phyloP scores from a whole-genome alignment of 1,140 invertebrate genomes.

The Yoshiicerus persimilis region DNA sequence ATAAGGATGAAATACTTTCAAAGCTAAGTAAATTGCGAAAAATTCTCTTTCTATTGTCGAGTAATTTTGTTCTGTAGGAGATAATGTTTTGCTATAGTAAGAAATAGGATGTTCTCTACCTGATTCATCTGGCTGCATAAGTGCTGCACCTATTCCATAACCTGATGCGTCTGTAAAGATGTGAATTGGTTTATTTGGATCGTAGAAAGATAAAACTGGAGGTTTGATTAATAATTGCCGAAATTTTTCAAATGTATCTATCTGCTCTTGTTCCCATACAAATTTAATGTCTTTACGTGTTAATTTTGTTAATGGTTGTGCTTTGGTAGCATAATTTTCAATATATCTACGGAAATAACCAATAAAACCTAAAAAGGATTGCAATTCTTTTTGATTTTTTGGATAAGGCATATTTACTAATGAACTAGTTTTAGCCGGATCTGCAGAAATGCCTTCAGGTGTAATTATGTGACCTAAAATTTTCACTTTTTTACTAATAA shows the following conservation, averaged over 20 bases:
- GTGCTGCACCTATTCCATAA: slow-evolving; percentile 51
- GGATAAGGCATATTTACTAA: slow-evolving; percentile 50
- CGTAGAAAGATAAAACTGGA: slow-evolving; percentile 46
- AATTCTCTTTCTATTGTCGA: too few relatives aligned
- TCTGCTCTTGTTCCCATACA: slow-evolving; percentile 25
- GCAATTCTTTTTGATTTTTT: slow-evolving; percentile 51
- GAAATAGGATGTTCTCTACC: neutral
- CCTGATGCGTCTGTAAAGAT: slow-evolving; percentile 51
- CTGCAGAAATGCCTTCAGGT: slow-evolving; percentile 46
- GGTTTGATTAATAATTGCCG: slow-evolving; percentile 38
- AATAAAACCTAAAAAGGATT: slow-evolving; percentile 55
- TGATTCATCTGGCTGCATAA: slow-evolving; percentile 37
- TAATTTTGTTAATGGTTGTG: slow-evolving; percentile 49
- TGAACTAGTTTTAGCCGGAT: slow-evolving; percentile 50
- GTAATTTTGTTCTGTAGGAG: neutral
- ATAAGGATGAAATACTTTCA: too few relatives aligned
- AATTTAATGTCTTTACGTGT: slow-evolving; percentile 46
- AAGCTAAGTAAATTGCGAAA: too few relatives aligned
- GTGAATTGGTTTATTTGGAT: slow-evolving; percentile 49
- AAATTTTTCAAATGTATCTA: slow-evolving; percentile 46
- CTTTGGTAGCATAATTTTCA: slow-evolving; percentile 41
- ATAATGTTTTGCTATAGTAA: neutral
- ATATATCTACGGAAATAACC: slow-evolving; percentile 56
- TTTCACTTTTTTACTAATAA: neutral
- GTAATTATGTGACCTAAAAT: slow-evolving; percentile 53